Percentiles rank a stretch among this genome's conserved stretches.
Conservation (phyloP, 2,797 vertebrate genomes). For the Aquila chrysaetos region DNA sequence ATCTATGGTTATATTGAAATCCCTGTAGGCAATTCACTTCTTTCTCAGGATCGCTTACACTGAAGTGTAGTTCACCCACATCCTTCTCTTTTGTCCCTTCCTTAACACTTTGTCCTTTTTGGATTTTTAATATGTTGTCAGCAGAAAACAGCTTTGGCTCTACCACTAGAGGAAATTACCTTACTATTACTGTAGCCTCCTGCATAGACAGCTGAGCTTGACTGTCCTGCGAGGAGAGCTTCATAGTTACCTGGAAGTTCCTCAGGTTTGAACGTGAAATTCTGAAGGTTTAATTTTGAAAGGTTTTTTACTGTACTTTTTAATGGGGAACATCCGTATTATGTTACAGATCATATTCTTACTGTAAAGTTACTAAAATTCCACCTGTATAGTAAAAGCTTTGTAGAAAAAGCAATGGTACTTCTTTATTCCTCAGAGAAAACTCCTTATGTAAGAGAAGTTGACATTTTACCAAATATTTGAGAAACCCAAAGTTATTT, state of each 20-base stretch:
- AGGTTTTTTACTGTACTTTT: neutral
- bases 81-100: neutral
- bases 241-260: neutral
- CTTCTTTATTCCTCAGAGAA: slow-evolving; percentile 15
- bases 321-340: rapidly evolving
- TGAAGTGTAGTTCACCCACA: neutral
- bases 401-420: slow-evolving; percentile 19
- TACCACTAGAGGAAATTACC: neutral
- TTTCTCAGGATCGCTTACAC: neutral
- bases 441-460: neutral
- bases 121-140: neutral
- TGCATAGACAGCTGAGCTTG: neutral
- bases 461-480: slow-evolving; percentile 50
- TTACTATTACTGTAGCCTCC: neutral
- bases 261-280: neutral
- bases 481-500: slow-evolving; percentile 57
- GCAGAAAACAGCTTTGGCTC: neutral
- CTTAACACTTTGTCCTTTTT: neutral
- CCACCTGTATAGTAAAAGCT: neutral
- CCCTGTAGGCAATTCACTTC: neutral
- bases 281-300: neutral
- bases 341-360: neutral
- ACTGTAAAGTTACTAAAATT: neutral
- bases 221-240: neutral
- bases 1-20: neutral